Conservation (phyloP, 2,888 invertebrate species). For the Tineola bisselliella region DNA sequence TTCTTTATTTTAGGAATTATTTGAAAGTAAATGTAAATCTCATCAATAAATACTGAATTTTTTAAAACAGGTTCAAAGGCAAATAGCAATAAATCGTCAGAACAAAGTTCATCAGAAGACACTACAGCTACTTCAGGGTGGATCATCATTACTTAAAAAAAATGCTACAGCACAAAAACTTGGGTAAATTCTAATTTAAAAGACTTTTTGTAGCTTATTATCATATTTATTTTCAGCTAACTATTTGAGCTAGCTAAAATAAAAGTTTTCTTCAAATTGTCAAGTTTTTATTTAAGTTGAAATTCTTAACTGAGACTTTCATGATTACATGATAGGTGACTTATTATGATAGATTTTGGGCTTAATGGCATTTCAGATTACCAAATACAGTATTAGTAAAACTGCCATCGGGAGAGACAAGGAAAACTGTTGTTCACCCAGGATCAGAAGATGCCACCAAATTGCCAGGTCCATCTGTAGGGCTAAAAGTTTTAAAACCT, state of each 20-base stretch:
- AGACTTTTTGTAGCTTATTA: constrained; percentile 21
- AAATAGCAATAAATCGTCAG: constrained; percentile 78
- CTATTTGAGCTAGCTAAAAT: too few species aligned
- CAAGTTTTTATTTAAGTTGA: too few species aligned
- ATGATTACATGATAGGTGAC: too few species aligned
- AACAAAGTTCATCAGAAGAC: constrained; percentile 77
- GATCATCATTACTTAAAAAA: constrained; percentile 64
- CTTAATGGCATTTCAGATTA: constrained; percentile 33
- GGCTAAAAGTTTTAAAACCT: constrained; percentile 26
- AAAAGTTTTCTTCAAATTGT: too few species aligned
- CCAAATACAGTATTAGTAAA: constrained; percentile 60
- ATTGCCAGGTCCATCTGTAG: constrained; percentile 31
- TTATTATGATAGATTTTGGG: too few species aligned
- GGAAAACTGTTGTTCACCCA: constrained; percentile 46
- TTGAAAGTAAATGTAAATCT: too few species aligned
- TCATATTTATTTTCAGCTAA: too few species aligned
- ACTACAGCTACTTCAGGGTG: constrained; percentile 77
- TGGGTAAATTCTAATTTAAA: too few species aligned
- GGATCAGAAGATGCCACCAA: constrained; percentile 55
- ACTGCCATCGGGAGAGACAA: constrained; percentile 47
- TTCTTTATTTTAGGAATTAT: too few species aligned
- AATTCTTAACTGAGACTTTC: too few species aligned
- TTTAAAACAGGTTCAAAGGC: constrained; percentile 76
- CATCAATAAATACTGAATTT: too few species aligned
- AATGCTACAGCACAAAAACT: constrained; percentile 47